Evolutionary conservation across 2,113 vertebrate species (phyloP).

Genomic region (Semicossyphus pulcher): DNA sequence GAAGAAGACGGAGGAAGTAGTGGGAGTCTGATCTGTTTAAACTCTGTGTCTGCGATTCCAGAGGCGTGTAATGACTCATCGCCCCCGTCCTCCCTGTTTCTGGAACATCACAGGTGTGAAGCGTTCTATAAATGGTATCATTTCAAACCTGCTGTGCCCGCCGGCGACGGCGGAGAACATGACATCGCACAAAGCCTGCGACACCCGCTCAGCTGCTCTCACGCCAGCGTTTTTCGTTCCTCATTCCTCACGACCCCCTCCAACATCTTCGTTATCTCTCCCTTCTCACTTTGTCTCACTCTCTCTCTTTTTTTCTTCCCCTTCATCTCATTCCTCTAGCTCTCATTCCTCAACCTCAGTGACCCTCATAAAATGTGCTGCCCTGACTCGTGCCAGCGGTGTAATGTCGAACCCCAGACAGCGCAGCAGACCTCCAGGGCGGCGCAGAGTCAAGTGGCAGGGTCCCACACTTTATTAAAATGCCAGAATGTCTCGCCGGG

Average conservation of each 20-base stretch:
- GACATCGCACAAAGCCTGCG: conserved; percentile 8
- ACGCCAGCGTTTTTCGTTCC: not conserved
- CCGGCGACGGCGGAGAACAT: not conserved
- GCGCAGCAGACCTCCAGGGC: conserved; percentile 16
- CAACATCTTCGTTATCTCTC: not conserved
- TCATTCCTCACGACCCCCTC: not conserved
- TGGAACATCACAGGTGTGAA: conserved; percentile 33
- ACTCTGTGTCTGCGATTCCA: conserved; percentile 1
- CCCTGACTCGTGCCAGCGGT: conserved; percentile 19
- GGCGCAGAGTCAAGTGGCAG: conserved; percentile 35
- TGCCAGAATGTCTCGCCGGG: conserved; percentile 30
- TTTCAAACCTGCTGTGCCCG: conserved; percentile 21
- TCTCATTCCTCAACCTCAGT: conserved; percentile 2
- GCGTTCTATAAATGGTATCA: conserved; percentile 3
- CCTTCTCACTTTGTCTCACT: not conserved
- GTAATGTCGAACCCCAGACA: conserved; percentile 21
- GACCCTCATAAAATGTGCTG: conserved; percentile 34
- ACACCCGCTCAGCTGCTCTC: conserved; percentile 1
- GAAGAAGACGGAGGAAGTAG: not conserved
- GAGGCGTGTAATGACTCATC: conserved; percentile 28
- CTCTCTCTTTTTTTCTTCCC: not conserved
- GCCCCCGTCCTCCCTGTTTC: not conserved
- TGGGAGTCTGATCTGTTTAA: conserved; percentile 1
- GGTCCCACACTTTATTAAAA: conserved; percentile 56
- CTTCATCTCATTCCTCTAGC: not conserved